Conservation (phyloP, 2,888 invertebrate genomes). For the Eilema depressum region DNA sequence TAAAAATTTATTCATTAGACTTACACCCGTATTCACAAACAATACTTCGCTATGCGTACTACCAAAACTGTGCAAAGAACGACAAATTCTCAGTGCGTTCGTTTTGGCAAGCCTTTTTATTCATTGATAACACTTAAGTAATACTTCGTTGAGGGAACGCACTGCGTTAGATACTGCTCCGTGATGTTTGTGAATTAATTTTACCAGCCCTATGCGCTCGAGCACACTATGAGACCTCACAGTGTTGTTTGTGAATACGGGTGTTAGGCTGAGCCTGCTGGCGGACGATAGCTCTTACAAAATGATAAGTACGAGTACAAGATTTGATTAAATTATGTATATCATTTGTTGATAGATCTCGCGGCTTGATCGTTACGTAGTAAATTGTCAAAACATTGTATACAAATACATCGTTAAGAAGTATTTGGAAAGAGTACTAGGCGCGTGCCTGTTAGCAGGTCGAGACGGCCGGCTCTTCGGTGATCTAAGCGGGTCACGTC, state of each 20-base stretch:
- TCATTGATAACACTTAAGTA: no score
- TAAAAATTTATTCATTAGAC: neutral
- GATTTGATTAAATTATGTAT: neutral
- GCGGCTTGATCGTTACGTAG: neutral
- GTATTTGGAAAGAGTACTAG: neutral
- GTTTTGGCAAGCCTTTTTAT: no score
- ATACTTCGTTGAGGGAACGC: no score
- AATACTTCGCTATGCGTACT: no score
- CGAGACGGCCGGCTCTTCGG: slow-evolving; percentile 26
- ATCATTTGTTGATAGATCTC: neutral
- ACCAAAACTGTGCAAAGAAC: no score
- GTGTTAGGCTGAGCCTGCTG: neutral
- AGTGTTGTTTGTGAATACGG: no score
- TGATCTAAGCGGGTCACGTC: slow-evolving; percentile 37
- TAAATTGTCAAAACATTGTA: neutral
- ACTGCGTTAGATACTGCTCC: no score
- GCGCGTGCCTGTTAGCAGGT: slow-evolving; percentile 16
- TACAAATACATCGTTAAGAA: neutral
- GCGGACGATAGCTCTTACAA: neutral
- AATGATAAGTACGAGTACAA: slow-evolving; percentile 2
- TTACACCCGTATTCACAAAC: no score
- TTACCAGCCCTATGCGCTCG: no score
- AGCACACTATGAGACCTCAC: no score
- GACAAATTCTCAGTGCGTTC: no score
- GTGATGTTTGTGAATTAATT: no score